phyloP scores from a whole-genome alignment of 64 coral and sea anemone species.

The Pocillopora verrucosa region DNA sequence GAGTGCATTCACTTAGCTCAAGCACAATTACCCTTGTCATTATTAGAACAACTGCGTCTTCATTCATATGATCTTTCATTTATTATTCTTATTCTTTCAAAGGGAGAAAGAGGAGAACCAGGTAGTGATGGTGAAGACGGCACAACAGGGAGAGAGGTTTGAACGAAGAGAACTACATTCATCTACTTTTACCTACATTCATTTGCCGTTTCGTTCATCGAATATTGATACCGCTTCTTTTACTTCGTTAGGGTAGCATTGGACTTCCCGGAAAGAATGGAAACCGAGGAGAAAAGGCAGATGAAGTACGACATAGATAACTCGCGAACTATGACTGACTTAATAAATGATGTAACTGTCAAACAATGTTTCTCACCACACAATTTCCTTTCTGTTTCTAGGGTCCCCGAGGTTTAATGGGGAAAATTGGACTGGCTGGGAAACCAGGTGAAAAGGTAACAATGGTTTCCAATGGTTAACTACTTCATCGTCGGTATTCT shows the following conservation, averaged over 20 bases:
- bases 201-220: neutral
- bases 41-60: too few species aligned
- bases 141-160: neutral
- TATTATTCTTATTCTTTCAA: neutral
- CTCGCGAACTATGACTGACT: too few species aligned
- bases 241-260: neutral
- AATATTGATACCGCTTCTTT: neutral
- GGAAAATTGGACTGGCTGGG: constrained; percentile 17
- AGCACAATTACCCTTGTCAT: too few species aligned
- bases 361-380: neutral
- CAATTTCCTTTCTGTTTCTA: neutral
- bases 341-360: neutral
- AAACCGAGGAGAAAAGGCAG: constrained; percentile 20
- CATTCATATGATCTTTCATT: neutral
- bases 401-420: constrained; percentile 24
- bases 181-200: neutral
- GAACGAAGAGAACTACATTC: neutral
- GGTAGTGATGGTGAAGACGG: constrained; percentile 28
- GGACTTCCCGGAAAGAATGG: constrained; percentile 15
- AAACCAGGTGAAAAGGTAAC: constrained; percentile 22
- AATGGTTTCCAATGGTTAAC: neutral
- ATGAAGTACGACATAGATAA: neutral
- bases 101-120: constrained; percentile 37
- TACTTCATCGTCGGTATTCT: neutral
- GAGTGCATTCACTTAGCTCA: too few species aligned